Base-by-base conservation (phyloP, 2,888 invertebrate species). In the Ditula angustiorana region DNA sequence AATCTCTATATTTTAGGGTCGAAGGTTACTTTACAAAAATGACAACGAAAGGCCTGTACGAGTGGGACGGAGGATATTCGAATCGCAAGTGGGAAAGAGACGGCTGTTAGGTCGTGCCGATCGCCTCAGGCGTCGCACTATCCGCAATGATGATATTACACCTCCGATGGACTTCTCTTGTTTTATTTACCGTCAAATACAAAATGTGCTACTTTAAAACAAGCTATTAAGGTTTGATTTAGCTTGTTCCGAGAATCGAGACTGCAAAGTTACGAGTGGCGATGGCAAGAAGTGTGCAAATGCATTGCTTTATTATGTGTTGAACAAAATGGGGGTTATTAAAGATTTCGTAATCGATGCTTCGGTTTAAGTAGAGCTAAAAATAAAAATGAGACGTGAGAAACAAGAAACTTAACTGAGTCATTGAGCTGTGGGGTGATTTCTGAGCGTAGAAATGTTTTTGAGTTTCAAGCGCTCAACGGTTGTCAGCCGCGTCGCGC, bases 11-110 rank as follows among this genome's bases (percentile, higher is more conserved):
- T 81, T 85, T 79, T 81, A 83, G 81, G 87, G 80, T 86, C 87
- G 86, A 70, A 84, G 90, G 86, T 88, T 87, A 85, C 83, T 86
- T 84, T 83, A 82, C 84, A 87, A 89, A 90, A 89, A 90, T 89
- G 88, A 90, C 89, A 88, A 84, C 80, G 84, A 81, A 83, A 82
- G 78, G 75, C 73, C 55, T 59, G 74, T 28, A 49, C 66, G 78
- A 86, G 26, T 53, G 74, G 69, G 81, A 82, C 2, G 46, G 28
- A 69, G 58, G 4, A 77, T 79, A 81, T 8, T 67, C 53, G 19
- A 49, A 16, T 1, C 0, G 23, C 21, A 19, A 30, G 81, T 41
- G 68, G 5, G 71, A 85, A 56, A 70, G 76, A 69, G 85, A 83
- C 23, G 66, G 59, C 49, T 47, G 60, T 66, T 68, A 73, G 61